Conservation (phyloP, 2,888 invertebrate genomes). For the Empis livida region DNA sequence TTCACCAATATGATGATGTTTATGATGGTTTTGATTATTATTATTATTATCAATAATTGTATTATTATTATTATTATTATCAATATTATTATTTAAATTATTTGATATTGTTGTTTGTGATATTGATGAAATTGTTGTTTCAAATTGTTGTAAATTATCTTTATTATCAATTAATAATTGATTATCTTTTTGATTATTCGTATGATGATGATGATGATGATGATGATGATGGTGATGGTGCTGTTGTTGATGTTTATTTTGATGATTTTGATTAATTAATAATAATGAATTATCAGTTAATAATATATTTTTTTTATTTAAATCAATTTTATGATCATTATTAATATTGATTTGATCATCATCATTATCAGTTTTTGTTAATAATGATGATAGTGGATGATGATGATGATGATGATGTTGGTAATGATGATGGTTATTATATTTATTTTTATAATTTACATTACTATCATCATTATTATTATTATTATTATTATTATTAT, state of each 20-base stretch:
- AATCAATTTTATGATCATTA: too few species aligned
- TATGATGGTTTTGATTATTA: slow-evolving; percentile 6
- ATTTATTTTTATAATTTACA: slow-evolving; percentile 4
- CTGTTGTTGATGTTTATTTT: neutral
- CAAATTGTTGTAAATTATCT: too few species aligned
- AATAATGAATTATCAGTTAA: too few species aligned
- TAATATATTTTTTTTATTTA: neutral
- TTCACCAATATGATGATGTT: slow-evolving; percentile 33
- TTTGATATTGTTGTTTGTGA: slow-evolving; percentile 13
- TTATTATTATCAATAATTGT: slow-evolving; percentile 25
- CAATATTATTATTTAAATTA: neutral
- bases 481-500: slow-evolving; percentile 13
- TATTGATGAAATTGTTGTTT: slow-evolving; percentile 16
- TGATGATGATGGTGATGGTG: slow-evolving; percentile 12
- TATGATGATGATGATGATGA: slow-evolving; percentile 21
- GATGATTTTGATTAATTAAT: neutral
- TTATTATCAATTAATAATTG: too few species aligned
- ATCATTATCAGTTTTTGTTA: neutral
- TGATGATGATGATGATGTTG: slow-evolving; percentile 1
- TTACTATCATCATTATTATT: neutral
- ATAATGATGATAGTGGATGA: neutral
- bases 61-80: neutral
- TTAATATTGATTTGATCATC: neutral
- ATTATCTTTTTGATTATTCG: slow-evolving; percentile 11
- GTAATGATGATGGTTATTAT: slow-evolving; percentile 2